Conservation (phyloP, 2,113 vertebrate species). For the Erpornis zantholeuca region DNA sequence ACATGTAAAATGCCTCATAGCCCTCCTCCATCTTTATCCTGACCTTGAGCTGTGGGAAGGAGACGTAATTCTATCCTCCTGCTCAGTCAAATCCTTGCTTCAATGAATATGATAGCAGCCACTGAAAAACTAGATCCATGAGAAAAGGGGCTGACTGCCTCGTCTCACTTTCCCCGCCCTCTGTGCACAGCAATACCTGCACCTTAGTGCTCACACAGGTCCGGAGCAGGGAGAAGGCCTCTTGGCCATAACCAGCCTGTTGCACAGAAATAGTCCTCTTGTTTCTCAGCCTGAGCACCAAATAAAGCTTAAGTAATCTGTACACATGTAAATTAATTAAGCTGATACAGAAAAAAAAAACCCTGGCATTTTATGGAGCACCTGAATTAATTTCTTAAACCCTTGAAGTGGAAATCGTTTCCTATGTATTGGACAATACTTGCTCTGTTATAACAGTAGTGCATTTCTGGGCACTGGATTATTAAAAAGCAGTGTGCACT, state of each 20-base stretch:
- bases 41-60: constrained; percentile 57
- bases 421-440: not conserved
- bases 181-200: not conserved
- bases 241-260: not conserved
- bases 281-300: not conserved
- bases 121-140: constrained; percentile 63
- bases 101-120: constrained; percentile 59
- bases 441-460: not conserved
- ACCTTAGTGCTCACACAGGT: not conserved
- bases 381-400: not conserved
- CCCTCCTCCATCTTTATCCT: constrained; percentile 32
- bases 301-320: not conserved
- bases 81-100: constrained; percentile 61
- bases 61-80: constrained; percentile 50
- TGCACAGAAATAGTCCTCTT: not conserved
- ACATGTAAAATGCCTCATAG: not conserved
- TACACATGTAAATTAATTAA: not conserved
- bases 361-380: not conserved
- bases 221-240: not conserved
- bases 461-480: not conserved
- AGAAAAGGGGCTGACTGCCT: constrained; percentile 35
- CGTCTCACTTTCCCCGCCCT: not conserved
- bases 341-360: not conserved
- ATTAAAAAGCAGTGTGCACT: not conserved
- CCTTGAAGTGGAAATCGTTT: not conserved